Evolutionary conservation across 2,888 invertebrate genomes (phyloP).

Genomic region (Pilophorus perplexus): DNA sequence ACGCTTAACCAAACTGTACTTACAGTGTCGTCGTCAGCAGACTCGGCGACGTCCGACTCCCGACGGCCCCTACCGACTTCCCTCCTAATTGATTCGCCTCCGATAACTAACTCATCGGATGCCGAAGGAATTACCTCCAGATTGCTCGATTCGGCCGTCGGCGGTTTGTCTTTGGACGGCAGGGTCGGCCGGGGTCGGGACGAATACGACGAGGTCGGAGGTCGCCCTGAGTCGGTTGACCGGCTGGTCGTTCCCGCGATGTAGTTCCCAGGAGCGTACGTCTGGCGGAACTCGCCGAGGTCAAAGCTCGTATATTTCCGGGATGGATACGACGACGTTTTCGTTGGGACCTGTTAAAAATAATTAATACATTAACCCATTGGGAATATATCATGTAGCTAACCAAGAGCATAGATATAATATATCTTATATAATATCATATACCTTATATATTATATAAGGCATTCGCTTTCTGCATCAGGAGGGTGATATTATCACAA

Average conservation of each 20-base stretch:
- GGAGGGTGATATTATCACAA: too few relatives aligned
- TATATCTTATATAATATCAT: too few relatives aligned
- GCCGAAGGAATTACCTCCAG: slow-evolving; percentile 43
- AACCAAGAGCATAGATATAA: too few relatives aligned
- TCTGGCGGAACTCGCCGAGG: slow-evolving; percentile 42
- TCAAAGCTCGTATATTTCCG: slow-evolving; percentile 41
- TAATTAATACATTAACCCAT: too few relatives aligned
- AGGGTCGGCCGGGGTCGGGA: slow-evolving; percentile 12
- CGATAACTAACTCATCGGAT: slow-evolving; percentile 25
- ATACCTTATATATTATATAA: too few relatives aligned
- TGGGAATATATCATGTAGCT: too few relatives aligned
- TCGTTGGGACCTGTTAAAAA: too few relatives aligned
- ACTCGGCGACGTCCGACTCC: background rate
- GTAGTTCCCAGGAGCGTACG: slow-evolving; percentile 43
- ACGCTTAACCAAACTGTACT: slow-evolving; percentile 16
- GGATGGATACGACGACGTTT: slow-evolving; percentile 15
- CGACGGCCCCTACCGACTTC: background rate
- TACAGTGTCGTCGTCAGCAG: slow-evolving; percentile 13
- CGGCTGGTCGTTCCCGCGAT: slow-evolving; percentile 21
- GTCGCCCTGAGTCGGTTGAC: background rate
- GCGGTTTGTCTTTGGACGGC: slow-evolving; percentile 35
- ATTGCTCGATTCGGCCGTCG: slow-evolving; percentile 31
- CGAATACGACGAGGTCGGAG: slow-evolving; percentile 29
- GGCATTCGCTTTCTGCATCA: too few relatives aligned
- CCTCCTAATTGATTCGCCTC: slow-evolving; percentile 10